A percentile compares a stretch with the other conserved stretches of the same genome.
phyloP scores from a whole-genome alignment of 1,140 invertebrate species.

The Aradophagus sp. region DNA sequence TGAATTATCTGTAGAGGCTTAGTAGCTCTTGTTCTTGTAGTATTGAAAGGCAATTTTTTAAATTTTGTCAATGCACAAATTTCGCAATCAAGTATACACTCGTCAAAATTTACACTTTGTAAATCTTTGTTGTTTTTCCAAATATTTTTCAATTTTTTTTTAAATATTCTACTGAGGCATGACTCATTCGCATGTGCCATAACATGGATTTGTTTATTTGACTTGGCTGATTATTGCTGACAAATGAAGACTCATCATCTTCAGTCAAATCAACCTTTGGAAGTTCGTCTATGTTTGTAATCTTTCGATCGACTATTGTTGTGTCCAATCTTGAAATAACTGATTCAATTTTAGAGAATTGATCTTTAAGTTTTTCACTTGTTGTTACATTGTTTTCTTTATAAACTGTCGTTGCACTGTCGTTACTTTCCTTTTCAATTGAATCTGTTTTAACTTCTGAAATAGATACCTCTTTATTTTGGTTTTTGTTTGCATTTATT shows the following conservation, averaged over 20 bases:
- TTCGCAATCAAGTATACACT: conserved; percentile 31
- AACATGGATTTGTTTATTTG: conserved; percentile 22
- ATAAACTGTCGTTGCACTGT: too few species aligned
- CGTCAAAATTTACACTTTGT: conserved; percentile 21
- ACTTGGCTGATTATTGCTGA: conserved; percentile 13
- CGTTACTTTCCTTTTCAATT: too few species aligned
- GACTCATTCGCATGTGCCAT: conserved; percentile 47
- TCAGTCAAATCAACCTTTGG: conserved; percentile 21
- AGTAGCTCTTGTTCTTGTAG: conserved; percentile 12
- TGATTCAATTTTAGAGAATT: too few species aligned
- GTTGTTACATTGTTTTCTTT: too few species aligned
- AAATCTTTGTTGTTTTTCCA: conserved; percentile 35
- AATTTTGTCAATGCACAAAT: conserved; percentile 10
- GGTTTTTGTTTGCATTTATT: too few species aligned
- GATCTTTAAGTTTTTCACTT: too few species aligned
- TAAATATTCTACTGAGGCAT: conserved; percentile 45
- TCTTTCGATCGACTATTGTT: too few species aligned
- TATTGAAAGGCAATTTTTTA: conserved; percentile 13
- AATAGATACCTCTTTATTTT: too few species aligned
- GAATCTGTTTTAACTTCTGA: too few species aligned
- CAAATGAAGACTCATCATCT: conserved; percentile 16
- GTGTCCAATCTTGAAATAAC: too few species aligned
- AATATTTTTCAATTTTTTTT: conserved; percentile 29
- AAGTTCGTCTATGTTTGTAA: too few species aligned
- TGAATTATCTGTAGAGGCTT: conserved; percentile 26